Conservation (phyloP, 2,113 vertebrate species). For the Gavia stellata region DNA sequence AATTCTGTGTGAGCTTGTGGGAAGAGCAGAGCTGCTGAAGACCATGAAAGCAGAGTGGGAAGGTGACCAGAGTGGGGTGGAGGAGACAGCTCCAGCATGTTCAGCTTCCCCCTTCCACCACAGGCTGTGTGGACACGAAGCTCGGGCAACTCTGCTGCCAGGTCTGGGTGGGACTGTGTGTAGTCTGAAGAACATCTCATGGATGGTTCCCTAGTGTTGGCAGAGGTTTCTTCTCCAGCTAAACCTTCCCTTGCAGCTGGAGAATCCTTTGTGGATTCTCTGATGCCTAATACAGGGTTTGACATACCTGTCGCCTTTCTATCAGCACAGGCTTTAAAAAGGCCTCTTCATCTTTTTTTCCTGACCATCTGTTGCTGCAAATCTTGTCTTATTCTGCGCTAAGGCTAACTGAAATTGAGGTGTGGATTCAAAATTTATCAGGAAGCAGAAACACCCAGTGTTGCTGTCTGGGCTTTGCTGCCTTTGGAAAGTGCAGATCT, state of each 20-base stretch:
- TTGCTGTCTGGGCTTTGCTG: neutral
- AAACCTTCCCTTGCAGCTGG: neutral
- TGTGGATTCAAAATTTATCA: neutral
- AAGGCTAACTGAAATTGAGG: neutral
- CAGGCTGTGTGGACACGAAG: neutral
- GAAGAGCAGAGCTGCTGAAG: neutral
- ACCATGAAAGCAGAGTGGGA: neutral
- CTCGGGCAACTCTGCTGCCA: neutral
- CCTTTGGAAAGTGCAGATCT: neutral
- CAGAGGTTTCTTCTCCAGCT: neutral
- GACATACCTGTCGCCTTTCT: neutral
- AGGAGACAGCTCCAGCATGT: neutral
- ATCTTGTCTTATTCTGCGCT: neutral
- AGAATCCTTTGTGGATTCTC: neutral
- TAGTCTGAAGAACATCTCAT: neutral
- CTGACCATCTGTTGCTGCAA: neutral
- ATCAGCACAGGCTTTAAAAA: neutral
- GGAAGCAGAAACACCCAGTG: neutral
- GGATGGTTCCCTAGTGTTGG: neutral
- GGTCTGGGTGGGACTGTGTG: accelerated
- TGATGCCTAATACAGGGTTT: neutral
- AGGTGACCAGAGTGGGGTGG: neutral
- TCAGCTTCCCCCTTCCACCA: neutral
- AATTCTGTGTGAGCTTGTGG: neutral
- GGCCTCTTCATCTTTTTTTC: neutral